Conservation (phyloP, 2,888 invertebrate genomes). For the Blastobasis adustella region DNA sequence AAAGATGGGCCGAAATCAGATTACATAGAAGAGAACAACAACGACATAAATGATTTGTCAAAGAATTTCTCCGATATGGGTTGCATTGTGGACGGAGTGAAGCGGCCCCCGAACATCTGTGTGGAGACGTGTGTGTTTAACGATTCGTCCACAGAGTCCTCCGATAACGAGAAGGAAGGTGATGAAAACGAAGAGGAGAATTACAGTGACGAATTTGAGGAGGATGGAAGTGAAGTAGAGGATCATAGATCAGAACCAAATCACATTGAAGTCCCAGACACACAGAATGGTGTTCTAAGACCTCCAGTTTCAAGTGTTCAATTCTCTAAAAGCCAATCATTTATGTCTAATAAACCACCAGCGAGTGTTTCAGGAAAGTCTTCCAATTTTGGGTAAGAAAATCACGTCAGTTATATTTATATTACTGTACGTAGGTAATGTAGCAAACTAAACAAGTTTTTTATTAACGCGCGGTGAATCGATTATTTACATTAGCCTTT, state of each 20-base stretch:
- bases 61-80: conserved; percentile 65
- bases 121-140: conserved; percentile 53
- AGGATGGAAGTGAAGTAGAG: conserved; percentile 50
- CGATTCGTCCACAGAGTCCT: conserved; percentile 41
- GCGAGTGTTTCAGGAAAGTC: conserved; percentile 49
- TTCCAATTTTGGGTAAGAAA: conserved; percentile 49
- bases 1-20: conserved; percentile 29
- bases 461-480: no score
- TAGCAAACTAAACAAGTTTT: no score
- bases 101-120: conserved; percentile 59
- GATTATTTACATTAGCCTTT: no score
- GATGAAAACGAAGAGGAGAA: conserved; percentile 40
- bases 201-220: conserved; percentile 68
- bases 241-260: conserved; percentile 16
- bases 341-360: conserved; percentile 36
- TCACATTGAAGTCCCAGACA: conserved; percentile 19
- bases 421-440: no score
- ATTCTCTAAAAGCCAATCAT: conserved; percentile 49
- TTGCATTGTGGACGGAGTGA: conserved; percentile 58
- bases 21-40: conserved; percentile 64
- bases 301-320: conserved; percentile 23
- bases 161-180: conserved; percentile 20
- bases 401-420: conserved; percentile 1
- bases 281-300: conserved; percentile 15
- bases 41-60: conserved; percentile 61